A percentile compares a stretch with the other conserved stretches of the same genome.
Conservation (phyloP, 1,140 invertebrate species). For the Gryon sp. region DNA sequence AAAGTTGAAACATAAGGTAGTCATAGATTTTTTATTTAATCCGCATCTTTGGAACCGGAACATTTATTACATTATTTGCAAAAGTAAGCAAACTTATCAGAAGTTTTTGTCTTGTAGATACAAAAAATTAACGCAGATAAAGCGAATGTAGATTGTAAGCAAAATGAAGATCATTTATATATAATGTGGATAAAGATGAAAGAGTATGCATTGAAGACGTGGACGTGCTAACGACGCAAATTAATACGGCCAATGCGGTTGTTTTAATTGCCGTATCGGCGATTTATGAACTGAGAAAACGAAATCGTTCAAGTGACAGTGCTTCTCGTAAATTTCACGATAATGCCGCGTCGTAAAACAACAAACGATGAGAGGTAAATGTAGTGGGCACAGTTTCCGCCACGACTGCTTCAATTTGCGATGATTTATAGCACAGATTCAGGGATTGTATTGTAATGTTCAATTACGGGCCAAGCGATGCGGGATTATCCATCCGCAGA, state of each 20-base stretch:
- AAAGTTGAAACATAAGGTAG: too few relatives aligned
- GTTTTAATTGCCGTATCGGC: constrained; percentile 1
- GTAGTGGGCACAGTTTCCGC: not conserved
- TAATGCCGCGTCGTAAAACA: constrained; percentile 15
- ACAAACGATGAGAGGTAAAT: constrained; percentile 12
- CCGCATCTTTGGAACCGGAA: too few relatives aligned
- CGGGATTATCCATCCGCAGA: too few relatives aligned
- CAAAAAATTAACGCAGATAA: too few relatives aligned
- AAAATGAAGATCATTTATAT: too few relatives aligned
- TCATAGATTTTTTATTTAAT: too few relatives aligned
- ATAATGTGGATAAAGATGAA: too few relatives aligned
- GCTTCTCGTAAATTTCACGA: constrained; percentile 13
- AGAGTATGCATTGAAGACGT: too few relatives aligned
- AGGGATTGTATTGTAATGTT: constrained; percentile 25
- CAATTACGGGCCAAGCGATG: constrained; percentile 10
- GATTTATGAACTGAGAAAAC: constrained; percentile 27
- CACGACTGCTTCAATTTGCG: constrained; percentile 9
- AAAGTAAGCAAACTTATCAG: too few relatives aligned
- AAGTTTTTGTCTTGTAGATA: too few relatives aligned
- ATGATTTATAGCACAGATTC: constrained; percentile 26
- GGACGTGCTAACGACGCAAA: constrained; percentile 3
- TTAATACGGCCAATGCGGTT: constrained; percentile 1
- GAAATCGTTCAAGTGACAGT: constrained; percentile 10
- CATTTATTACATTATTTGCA: too few relatives aligned
- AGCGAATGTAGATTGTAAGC: too few relatives aligned